A percentile compares a stretch with the other conserved stretches of the same genome.
These are phyloP conservation scores for Adelphocoris suturalis DNA, from an alignment of 2,888 invertebrate species.

Conservation along the genomic window DNA sequence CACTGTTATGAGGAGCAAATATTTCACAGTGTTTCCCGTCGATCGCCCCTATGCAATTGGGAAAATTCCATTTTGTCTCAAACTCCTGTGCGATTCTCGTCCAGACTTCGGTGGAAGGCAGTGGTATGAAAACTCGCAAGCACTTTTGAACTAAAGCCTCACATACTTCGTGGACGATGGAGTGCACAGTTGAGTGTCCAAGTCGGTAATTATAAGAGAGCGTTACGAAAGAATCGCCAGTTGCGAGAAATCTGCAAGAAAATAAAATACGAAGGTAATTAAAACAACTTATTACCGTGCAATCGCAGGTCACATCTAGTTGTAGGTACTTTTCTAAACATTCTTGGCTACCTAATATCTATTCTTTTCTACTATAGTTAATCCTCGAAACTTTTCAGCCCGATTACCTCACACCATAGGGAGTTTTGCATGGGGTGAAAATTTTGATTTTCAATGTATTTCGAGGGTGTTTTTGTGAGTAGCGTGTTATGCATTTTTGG, in stretches of 20 bases:
- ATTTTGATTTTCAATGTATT: no score
- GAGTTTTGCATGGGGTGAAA: no score
- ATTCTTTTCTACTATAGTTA: no score
- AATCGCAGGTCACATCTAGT: no score
- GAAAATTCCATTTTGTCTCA: conserved; percentile 76
- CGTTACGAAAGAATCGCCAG: conserved; percentile 74
- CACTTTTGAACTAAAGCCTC: no score
- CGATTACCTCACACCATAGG: no score
- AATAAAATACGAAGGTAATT: neutral
- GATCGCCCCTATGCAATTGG: conserved; percentile 75
- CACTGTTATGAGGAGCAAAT: conserved; percentile 75
- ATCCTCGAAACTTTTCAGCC: no score
- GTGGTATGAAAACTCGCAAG: conserved; percentile 72
- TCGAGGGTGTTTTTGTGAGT: no score
- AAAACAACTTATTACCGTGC: no score
- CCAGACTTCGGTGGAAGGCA: conserved; percentile 74
- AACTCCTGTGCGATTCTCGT: conserved; percentile 73
- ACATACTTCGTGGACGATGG: conserved; percentile 67
- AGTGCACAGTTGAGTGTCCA: conserved; percentile 72
- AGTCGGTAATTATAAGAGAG: conserved; percentile 73
- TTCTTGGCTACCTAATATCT: no score
- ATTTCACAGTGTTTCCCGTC: conserved; percentile 76
- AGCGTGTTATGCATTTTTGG: no score
- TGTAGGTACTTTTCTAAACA: no score
- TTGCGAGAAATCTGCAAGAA: conserved; percentile 75